Percentiles rank a stretch among this genome's conserved stretches.
phyloP scores from a whole-genome alignment of 1,140 invertebrate genomes.

The Oreohelix idahoensis region DNA sequence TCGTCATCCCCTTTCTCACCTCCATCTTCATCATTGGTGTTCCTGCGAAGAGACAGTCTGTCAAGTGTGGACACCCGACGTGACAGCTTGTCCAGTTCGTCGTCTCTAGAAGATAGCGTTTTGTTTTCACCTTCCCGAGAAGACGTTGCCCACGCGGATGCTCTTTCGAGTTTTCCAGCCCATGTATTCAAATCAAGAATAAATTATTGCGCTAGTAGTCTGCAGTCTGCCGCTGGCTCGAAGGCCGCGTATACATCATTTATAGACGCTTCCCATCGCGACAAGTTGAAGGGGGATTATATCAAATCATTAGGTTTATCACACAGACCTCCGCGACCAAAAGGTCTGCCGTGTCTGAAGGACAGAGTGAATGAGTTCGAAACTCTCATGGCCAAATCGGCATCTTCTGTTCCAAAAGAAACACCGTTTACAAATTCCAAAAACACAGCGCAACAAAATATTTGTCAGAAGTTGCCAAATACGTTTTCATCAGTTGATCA shows the following conservation, averaged over 20 bases:
- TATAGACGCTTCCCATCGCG: not conserved
- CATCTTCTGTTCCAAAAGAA: not conserved
- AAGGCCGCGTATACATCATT: not conserved
- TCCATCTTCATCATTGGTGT: not conserved
- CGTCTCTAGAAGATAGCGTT: not conserved
- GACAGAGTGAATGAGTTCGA: conserved; percentile 18
- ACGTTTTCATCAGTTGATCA: not conserved
- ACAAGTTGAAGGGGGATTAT: conserved; percentile 16
- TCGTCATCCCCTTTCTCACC: not conserved
- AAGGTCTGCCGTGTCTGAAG: conserved; percentile 8
- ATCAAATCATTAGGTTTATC: conserved; percentile 20
- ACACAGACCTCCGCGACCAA: not conserved
- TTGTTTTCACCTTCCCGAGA: not conserved
- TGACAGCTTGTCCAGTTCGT: conserved; percentile 14
- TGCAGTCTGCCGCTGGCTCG: too few species aligned
- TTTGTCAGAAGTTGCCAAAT: not conserved
- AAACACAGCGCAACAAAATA: not conserved
- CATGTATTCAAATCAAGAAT: not conserved
- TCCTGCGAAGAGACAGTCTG: not conserved
- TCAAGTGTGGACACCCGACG: not conserved
- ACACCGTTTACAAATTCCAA: not conserved
- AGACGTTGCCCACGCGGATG: not conserved
- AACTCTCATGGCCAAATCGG: not conserved
- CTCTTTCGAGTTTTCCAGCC: not conserved
- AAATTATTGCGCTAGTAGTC: not conserved